These are phyloP conservation scores for Glossosoma conforme DNA, from an alignment of 1,140 invertebrate genomes.

Conservation along the genomic window DNA sequence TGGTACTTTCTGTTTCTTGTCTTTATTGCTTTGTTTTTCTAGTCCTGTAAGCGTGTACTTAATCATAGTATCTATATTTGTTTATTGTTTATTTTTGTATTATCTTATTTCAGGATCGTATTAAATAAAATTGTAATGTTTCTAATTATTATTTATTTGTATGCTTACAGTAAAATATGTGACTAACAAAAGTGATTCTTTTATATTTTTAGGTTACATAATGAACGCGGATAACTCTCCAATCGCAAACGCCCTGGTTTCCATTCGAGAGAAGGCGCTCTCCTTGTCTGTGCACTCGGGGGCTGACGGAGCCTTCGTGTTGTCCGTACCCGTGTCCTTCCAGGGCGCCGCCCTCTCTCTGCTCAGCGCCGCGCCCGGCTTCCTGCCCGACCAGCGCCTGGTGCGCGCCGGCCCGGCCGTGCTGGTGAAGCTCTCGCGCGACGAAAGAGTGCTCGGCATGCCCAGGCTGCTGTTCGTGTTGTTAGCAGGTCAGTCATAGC, in stretches of 20 bases:
- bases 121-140: too few species aligned
- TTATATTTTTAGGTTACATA: constrained; percentile 53
- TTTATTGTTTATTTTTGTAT: too few species aligned
- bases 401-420: constrained; percentile 41
- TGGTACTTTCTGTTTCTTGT: too few species aligned
- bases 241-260: constrained; percentile 52
- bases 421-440: constrained; percentile 60
- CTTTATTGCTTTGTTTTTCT: too few species aligned
- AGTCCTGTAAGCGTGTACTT: too few species aligned
- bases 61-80: too few species aligned
- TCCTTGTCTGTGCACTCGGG: constrained; percentile 35
- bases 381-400: constrained; percentile 3
- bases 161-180: too few species aligned
- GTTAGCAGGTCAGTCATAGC: constrained; percentile 60
- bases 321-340: constrained; percentile 43
- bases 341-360: constrained; percentile 6
- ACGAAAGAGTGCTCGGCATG: constrained; percentile 66
- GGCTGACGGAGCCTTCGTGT: constrained; percentile 54
- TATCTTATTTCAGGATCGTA: too few species aligned
- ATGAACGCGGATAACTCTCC: constrained; percentile 54
- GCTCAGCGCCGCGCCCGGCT: neutral
- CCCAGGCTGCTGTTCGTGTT: constrained; percentile 69
- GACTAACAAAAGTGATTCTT: neutral
- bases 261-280: constrained; percentile 34
- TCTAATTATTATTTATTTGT: too few species aligned